Evolutionary conservation across 2,113 vertebrate genomes (phyloP), one percentile per base, ranked within the genome.

Genomic region (Agapornis roseicollis): DNA sequence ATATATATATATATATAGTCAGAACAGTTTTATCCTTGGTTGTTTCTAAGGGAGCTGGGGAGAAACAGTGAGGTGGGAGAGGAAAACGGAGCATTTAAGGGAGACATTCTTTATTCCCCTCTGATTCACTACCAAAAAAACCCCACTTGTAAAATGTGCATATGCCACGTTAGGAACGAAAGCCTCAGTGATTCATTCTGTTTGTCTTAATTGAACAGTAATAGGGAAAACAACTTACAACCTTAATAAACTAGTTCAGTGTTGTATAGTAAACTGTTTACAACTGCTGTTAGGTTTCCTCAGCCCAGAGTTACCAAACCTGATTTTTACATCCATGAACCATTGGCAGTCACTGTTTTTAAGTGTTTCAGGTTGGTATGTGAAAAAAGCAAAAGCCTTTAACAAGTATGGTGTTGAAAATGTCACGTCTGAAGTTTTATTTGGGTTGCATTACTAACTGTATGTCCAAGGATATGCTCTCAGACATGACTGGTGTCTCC

Each of bases 301-400:
- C 14, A 52, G 22, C 25, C 22, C 35, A 35, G 39, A 71, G 71
- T 39, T 69, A 53, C 25, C 53, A 85, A 88, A 58, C 17, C 8
- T 18, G 8, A 29, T 71, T 42, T 80, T 69, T 72, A 19, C 29
- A 28, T 46, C 28, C 5, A 2, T 66, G 64, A 90, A 76, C 63
- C 35, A 6, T 0, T 33, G 65, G 8, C 35, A 77, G 5, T 28
- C 19, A 3, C 9, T 1, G 1, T 35, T 72, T 37, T 2, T 1
- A 65, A 39, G 42, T 22, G 46, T 79, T 89, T 82, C 11, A 16
- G 35, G 35, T 27, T 46, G 50, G 4, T 39, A 3, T 23, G 27
- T 73, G 76, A 80, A 72, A 93, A 93, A 88, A 82, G 23, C 9
- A 56, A 39, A 55, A n/a, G 37, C 10, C 33, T 42, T 69, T 56